phyloP scores from a whole-genome alignment of 1,140 invertebrate genomes.

The Heterodera carotae region DNA sequence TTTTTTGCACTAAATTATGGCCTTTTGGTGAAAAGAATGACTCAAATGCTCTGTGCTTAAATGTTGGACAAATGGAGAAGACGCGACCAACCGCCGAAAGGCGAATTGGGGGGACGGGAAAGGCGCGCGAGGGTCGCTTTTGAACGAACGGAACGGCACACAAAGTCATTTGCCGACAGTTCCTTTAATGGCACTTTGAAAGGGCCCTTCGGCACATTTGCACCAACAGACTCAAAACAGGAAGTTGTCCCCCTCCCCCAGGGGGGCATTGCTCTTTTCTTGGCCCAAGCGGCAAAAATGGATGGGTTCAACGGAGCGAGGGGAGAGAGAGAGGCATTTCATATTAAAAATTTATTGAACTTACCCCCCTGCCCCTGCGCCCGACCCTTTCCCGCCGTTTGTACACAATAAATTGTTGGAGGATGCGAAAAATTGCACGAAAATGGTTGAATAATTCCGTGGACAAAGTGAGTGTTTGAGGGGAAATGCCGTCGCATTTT shows the following conservation, averaged over 20 bases:
- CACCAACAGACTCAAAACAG: not conserved
- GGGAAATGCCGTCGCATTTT: not conserved
- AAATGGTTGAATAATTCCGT: conserved; percentile 12
- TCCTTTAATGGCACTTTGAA: not conserved
- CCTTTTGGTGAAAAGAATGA: too few relatives aligned
- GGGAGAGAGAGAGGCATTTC: not conserved
- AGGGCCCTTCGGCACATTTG: not conserved
- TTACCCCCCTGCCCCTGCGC: not conserved
- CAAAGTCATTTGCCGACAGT: not conserved
- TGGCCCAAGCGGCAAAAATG: not conserved
- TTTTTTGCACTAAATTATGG: too few relatives aligned
- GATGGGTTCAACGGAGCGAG: not conserved
- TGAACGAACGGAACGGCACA: not conserved
- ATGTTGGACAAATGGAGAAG: too few relatives aligned
- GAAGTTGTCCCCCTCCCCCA: not conserved
- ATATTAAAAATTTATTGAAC: not conserved
- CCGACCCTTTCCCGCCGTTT: not conserved
- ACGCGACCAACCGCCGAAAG: too few relatives aligned
- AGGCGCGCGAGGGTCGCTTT: too few relatives aligned
- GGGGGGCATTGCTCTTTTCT: not conserved
- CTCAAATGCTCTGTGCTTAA: too few relatives aligned
- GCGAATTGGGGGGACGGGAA: too few relatives aligned
- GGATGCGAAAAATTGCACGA: not conserved
- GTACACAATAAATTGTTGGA: not conserved
- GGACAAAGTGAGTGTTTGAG: not conserved